Evolutionary conservation across 2,888 invertebrate species (phyloP), one percentile per base, ranked within the genome.

Genomic region (Cerastis leucographa): DNA sequence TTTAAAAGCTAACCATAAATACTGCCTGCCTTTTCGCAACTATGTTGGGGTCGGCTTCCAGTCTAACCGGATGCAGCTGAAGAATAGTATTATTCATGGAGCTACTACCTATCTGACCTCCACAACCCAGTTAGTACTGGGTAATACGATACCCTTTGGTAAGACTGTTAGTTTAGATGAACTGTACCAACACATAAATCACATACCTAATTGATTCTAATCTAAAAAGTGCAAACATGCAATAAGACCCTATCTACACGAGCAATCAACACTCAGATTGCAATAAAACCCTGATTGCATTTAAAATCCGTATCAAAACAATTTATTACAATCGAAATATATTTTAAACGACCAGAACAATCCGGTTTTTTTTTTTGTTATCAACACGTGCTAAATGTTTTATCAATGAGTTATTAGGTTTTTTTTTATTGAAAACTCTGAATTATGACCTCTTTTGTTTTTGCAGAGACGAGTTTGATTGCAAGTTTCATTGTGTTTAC

Each of bases 371-470:
- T 79, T 70, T 29, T 56, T n/a, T n/a, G n/a, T n/a, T 64, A 79
- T 80, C 66, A 73, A 62, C 80, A 70, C 49, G 80, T 62, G 84
- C 35, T 29, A 19, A 6, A 42, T 6, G 14, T 70, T 46, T 79
- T 73, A 73, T 66, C 79, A 72, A 67, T 17, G 35, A 49, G 40
- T 11, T 54, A 51, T 69, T 83, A 51, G 78, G n/a, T n/a, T n/a
- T n/a, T 25, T 83, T 71, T 71, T 42, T 35, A 77, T 77, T 56
- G 35, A 35, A 22, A 71, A 71, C 3, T 51, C 0, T 80, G 14
- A 51, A 49, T 49, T 17, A 7, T 61, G n/a, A 80, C 49, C 35
- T 5, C n/a, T 46, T 35, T 14, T 42, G 17, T 79, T 44, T 69
- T 70, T 70, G 29, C 9, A 49, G 9, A 69, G n/a, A 46, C 17